Evolutionary conservation across 2,797 vertebrate species (phyloP).

Genomic region (Chelon auratus): DNA sequence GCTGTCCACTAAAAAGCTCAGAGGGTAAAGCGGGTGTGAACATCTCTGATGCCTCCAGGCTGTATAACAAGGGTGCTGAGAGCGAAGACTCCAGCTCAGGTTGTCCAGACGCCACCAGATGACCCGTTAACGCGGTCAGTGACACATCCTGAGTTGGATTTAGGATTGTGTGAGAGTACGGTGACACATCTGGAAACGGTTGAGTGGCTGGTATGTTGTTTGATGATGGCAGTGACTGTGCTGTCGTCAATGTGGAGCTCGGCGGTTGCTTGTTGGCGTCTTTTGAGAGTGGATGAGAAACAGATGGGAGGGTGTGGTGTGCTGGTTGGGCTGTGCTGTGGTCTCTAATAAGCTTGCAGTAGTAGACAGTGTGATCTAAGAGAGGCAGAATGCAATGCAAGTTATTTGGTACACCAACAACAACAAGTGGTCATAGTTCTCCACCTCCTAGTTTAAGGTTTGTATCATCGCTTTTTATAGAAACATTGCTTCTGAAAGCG

Average conservation of each 20-base stretch:
- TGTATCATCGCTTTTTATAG: neutral
- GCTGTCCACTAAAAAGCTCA: neutral
- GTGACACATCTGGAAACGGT: constrained; percentile 47
- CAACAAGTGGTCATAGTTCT: neutral
- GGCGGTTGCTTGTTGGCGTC: neutral
- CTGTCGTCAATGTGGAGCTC: constrained; percentile 3
- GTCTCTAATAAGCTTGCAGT: constrained; percentile 1
- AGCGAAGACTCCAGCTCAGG: constrained; percentile 33
- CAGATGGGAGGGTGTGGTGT: constrained; percentile 20
- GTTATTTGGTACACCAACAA: neutral
- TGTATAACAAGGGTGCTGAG: neutral
- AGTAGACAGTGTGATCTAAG: constrained; percentile 19
- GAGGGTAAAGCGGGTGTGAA: constrained; percentile 31
- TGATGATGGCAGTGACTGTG: constrained; percentile 21
- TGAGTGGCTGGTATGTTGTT: neutral
- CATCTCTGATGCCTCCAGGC: neutral
- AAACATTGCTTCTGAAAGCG: neutral
- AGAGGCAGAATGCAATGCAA: constrained; percentile 6
- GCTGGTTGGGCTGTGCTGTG: constrained; percentile 1
- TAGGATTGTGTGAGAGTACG: neutral
- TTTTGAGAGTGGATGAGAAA: constrained; percentile 36
- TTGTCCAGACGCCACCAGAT: constrained; percentile 18
- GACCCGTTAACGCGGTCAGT: constrained; percentile 20
- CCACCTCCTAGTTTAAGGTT: neutral
- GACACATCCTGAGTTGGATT: constrained; percentile 17